Percentiles rank a stretch among this genome's conserved stretches.
These are phyloP conservation scores for Elaphurus davidianus DNA, from an alignment of 2,113 vertebrate genomes.

Conservation along the genomic window DNA sequence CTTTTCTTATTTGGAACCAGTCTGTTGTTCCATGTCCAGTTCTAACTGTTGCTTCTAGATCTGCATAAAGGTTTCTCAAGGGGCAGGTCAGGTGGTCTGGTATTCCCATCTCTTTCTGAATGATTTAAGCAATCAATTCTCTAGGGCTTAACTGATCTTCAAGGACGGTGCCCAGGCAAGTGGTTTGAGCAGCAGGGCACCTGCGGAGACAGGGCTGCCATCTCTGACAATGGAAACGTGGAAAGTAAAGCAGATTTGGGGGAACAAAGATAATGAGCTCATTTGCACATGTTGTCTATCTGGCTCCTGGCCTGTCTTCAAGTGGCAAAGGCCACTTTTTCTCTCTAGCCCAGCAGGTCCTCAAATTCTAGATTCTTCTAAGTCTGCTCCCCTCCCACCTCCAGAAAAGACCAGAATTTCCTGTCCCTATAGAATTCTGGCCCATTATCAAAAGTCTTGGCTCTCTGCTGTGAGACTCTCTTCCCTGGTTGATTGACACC, in stretches of 20 bases:
- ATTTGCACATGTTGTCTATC: neutral
- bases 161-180: too few species aligned
- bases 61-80: too few species aligned
- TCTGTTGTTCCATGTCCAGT: too few species aligned
- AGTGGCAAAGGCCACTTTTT: neutral
- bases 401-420: neutral
- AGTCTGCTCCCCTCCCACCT: accelerated
- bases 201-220: neutral
- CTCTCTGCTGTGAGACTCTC: neutral
- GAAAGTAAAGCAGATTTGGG: neutral
- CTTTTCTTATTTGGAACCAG: too few species aligned
- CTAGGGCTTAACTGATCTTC: neutral
- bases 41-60: too few species aligned
- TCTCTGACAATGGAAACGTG: neutral
- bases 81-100: too few species aligned
- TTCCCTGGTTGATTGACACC: neutral
- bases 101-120: too few species aligned
- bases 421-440: neutral
- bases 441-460: neutral
- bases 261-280: neutral
- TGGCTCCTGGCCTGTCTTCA: neutral
- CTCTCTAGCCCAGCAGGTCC: neutral
- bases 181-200: neutral
- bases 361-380: neutral
- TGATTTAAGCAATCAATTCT: neutral